These are phyloP conservation scores for Dreissena polymorpha DNA, from an alignment of 1,140 invertebrate genomes.

Conservation along the genomic window DNA sequence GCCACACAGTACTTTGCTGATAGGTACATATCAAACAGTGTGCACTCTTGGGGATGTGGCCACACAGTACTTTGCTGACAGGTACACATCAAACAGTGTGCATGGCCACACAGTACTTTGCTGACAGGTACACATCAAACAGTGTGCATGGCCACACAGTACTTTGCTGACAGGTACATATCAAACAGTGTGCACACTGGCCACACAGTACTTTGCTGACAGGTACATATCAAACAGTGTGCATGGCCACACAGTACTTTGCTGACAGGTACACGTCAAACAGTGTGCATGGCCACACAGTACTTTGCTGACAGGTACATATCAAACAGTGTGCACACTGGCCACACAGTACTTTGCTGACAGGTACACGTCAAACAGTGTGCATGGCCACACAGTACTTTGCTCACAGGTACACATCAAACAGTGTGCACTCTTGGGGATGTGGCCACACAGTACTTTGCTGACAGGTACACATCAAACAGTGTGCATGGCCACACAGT, in stretches of 20 bases:
- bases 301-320: conserved; percentile 99
- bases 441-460: conserved; percentile 99
- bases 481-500: conserved; percentile 99
- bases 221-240: too few species aligned
- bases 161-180: conserved; percentile 99
- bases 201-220: conserved; percentile 99
- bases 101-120: conserved; percentile 99
- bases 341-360: conserved; percentile 99
- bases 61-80: conserved; percentile 99
- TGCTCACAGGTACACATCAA: too few species aligned
- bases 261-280: too few species aligned
- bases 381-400: conserved; percentile 99
- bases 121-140: too few species aligned
- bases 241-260: conserved; percentile 99
- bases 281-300: conserved; percentile 99
- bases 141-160: conserved; percentile 99
- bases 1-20: conserved; percentile 99
- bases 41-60: conserved; percentile 99
- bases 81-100: too few species aligned
- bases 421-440: too few species aligned
- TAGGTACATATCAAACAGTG: too few species aligned
- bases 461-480: too few species aligned
- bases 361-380: too few species aligned
- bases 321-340: too few species aligned
- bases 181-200: too few species aligned